phyloP scores from a whole-genome alignment of 30 jellyfish, hydroid and myxozoan genomes.

The Aurelia aurita region DNA sequence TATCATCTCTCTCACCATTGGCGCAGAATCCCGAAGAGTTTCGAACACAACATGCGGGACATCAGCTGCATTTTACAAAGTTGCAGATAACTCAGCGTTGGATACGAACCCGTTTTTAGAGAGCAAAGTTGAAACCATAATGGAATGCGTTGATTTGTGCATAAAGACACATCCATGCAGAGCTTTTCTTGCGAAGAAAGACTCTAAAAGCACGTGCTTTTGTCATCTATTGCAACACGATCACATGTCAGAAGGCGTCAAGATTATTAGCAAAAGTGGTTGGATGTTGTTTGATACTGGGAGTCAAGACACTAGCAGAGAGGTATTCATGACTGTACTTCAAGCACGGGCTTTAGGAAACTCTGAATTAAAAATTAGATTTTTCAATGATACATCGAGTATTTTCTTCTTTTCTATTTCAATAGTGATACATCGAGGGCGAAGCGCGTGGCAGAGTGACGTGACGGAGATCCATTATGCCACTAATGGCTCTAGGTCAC shows the following conservation, averaged over 20 bases:
- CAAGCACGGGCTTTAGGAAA: no score
- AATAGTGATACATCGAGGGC: no score
- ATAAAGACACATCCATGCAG: neutral
- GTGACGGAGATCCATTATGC: no score
- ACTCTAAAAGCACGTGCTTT: no score
- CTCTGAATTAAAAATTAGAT: no score
- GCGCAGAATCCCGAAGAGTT: neutral
- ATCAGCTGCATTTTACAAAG: conserved; percentile 1
- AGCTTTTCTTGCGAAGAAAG: neutral
- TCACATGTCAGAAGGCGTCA: conserved; percentile 5
- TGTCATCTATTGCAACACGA: conserved; percentile 22
- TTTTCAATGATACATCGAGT: no score
- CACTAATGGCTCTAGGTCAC: no score
- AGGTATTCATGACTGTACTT: neutral
- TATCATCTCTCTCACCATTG: no score
- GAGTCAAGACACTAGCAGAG: neutral
- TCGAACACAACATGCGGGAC: neutral
- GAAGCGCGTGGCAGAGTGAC: no score
- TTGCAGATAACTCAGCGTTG: neutral
- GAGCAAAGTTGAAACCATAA: neutral
- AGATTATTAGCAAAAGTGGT: neutral
- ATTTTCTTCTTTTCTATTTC: no score
- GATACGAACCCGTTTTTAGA: conserved; percentile 2
- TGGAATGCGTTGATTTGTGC: conserved; percentile 11
- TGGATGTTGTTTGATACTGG: conserved; percentile 15